A percentile compares a stretch with the other conserved stretches of the same genome.
Conservation (phyloP, 2,888 invertebrate genomes). For the Drosophila setosimentum region DNA sequence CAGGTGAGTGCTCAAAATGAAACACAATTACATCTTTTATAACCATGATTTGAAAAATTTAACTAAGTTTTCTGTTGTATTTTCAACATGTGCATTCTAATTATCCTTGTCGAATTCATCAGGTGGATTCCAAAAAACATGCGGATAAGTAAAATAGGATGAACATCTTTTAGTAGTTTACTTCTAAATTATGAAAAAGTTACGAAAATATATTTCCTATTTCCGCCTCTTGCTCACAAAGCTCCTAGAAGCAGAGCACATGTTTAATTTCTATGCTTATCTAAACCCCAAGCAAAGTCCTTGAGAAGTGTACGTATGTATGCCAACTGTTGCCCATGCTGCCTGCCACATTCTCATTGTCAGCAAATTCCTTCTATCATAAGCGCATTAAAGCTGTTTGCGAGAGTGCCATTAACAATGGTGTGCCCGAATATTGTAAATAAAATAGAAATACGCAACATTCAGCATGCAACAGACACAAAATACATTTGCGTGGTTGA, state of each 20-base stretch:
- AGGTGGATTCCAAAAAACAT: too few relatives aligned
- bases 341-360: conserved; percentile 14
- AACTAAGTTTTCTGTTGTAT: too few relatives aligned
- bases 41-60: too few relatives aligned
- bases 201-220: not conserved
- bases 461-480: conserved; percentile 28
- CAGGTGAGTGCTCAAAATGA: conserved; percentile 78
- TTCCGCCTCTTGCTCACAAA: not conserved
- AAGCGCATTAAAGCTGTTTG: conserved; percentile 64
- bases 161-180: not conserved
- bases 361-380: conserved; percentile 42
- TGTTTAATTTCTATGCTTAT: conserved; percentile 18
- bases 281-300: conserved; percentile 12
- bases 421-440: conserved; percentile 55
- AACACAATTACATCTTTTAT: not conserved
- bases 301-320: conserved; percentile 14
- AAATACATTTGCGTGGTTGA: conserved; percentile 7
- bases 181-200: not conserved
- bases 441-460: conserved; percentile 65
- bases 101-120: too few relatives aligned
- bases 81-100: too few relatives aligned
- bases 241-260: not conserved
- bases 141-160: too few relatives aligned
- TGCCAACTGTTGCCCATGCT: conserved; percentile 60
- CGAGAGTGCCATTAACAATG: conserved; percentile 32